A percentile compares a stretch with the other conserved stretches of the same genome.
phyloP scores from a whole-genome alignment of 2,797 vertebrate species.

The Zenarchopterus dispar region DNA sequence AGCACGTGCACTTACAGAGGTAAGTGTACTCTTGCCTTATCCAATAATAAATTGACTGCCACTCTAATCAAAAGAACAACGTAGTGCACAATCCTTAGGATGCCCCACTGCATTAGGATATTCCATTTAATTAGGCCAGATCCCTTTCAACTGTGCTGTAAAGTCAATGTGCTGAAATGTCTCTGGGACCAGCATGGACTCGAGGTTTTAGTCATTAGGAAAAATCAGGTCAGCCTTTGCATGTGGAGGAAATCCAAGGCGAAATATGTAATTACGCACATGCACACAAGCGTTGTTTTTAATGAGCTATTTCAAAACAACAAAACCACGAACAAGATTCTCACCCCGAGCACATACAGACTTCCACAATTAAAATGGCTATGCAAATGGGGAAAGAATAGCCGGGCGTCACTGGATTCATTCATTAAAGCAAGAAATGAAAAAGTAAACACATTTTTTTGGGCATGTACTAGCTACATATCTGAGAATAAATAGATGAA shows the following conservation, averaged over 20 bases:
- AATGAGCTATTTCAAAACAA: constrained; percentile 58
- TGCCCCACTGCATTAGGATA: constrained; percentile 66
- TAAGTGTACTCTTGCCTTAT: constrained; percentile 29
- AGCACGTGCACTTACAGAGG: constrained; percentile 21
- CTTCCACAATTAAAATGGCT: constrained; percentile 15
- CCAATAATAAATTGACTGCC: constrained; percentile 67
- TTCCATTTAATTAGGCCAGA: constrained; percentile 78
- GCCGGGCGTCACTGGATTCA: background rate
- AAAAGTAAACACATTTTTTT: constrained; percentile 4
- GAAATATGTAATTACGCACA: constrained; percentile 63
- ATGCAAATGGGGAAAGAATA: background rate
- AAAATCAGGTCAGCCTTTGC: constrained; percentile 76
- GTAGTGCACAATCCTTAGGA: constrained; percentile 55
- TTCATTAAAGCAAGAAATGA: constrained; percentile 1
- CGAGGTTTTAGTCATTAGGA: constrained; percentile 78
- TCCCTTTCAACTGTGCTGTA: constrained; percentile 69
- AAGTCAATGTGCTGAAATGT: constrained; percentile 63
- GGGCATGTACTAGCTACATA: background rate
- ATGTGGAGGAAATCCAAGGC: constrained; percentile 60
- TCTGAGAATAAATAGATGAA: background rate
- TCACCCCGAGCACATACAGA: constrained; percentile 42
- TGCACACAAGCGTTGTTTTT: constrained; percentile 61
- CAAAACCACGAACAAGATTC: constrained; percentile 20
- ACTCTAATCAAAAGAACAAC: constrained; percentile 68
- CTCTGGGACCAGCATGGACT: constrained; percentile 63